A percentile compares a stretch with the other conserved stretches of the same genome.
Evolutionary conservation across 2,888 invertebrate species (phyloP).

Genomic region (Pilophorus perplexus): DNA sequence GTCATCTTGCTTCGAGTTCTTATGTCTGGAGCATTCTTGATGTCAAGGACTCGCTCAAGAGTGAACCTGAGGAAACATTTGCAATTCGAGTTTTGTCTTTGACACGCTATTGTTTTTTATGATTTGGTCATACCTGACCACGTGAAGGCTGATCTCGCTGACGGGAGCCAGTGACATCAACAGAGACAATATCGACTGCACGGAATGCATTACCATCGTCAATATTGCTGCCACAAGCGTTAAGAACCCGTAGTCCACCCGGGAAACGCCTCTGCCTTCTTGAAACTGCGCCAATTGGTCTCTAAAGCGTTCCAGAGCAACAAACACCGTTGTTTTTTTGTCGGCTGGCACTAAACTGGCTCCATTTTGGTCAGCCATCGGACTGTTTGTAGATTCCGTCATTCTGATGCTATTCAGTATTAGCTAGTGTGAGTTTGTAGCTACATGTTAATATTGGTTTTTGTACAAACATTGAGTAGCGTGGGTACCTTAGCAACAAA

Average conservation of each 20-base stretch:
- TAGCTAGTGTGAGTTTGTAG: too few relatives aligned
- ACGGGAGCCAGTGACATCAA: slow-evolving; percentile 28
- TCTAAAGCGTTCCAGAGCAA: slow-evolving; percentile 11
- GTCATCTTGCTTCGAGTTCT: not conserved
- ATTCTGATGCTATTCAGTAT: too few relatives aligned
- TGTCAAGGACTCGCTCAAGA: slow-evolving; percentile 19
- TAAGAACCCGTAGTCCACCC: slow-evolving; percentile 15
- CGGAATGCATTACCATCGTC: slow-evolving; percentile 9
- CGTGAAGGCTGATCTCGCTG: slow-evolving; percentile 27
- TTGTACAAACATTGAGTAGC: too few relatives aligned
- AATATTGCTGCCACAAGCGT: slow-evolving; percentile 30
- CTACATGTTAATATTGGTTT: too few relatives aligned
- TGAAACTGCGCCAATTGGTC: slow-evolving; percentile 29
- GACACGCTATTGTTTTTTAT: not conserved
- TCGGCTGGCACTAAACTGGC: too few relatives aligned
- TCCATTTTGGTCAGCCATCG: too few relatives aligned
- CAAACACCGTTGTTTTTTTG: too few relatives aligned
- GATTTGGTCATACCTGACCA: slow-evolving; percentile 24
- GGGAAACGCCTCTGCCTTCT: slow-evolving; percentile 28
- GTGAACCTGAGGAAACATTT: slow-evolving; percentile 9
- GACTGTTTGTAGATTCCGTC: too few relatives aligned
- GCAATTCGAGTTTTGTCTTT: not conserved
- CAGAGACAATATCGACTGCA: slow-evolving; percentile 25
- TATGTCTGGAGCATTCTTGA: slow-evolving; percentile 1
- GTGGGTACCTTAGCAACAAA: too few relatives aligned